These are phyloP conservation scores for Lasioglossum leucozonium DNA, from an alignment of 2,888 invertebrate genomes.

Conservation along the genomic window DNA sequence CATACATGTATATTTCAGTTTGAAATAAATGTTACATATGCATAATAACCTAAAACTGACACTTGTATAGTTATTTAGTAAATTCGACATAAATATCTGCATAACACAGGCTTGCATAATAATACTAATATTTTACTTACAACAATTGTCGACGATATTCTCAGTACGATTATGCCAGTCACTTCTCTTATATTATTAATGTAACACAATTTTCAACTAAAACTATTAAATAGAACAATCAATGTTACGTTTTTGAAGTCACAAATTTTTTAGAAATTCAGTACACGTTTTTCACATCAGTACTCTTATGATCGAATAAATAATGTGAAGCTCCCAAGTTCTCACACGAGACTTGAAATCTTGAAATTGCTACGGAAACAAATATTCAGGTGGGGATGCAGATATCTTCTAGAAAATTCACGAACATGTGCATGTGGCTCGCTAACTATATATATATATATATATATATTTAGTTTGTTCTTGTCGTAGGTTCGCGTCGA, in stretches of 20 bases:
- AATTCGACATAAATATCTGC: neutral
- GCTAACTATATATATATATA: too few species aligned
- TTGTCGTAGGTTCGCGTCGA: too few species aligned
- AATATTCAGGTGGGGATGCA: slow-evolving; percentile 16
- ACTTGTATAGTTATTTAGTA: neutral
- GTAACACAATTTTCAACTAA: neutral
- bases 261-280: neutral
- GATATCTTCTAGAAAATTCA: slow-evolving; percentile 52
- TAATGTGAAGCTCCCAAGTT: slow-evolving; percentile 19
- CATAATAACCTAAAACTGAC: slow-evolving; percentile 16
- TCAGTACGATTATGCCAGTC: neutral
- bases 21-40: neutral
- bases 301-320: neutral
- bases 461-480: too few species aligned
- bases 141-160: neutral
- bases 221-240: neutral
- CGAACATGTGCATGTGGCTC: too few species aligned
- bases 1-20: neutral
- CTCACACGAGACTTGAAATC: neutral
- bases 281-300: slow-evolving; percentile 16
- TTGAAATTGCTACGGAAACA: slow-evolving; percentile 50
- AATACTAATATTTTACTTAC: slow-evolving; percentile 29
- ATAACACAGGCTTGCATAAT: slow-evolving; percentile 1
- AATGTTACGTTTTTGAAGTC: neutral
- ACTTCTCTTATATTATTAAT: slow-evolving; percentile 9